Evolutionary conservation across 2,797 vertebrate species (phyloP).

Genomic region (Anisognathus igniventris): DNA sequence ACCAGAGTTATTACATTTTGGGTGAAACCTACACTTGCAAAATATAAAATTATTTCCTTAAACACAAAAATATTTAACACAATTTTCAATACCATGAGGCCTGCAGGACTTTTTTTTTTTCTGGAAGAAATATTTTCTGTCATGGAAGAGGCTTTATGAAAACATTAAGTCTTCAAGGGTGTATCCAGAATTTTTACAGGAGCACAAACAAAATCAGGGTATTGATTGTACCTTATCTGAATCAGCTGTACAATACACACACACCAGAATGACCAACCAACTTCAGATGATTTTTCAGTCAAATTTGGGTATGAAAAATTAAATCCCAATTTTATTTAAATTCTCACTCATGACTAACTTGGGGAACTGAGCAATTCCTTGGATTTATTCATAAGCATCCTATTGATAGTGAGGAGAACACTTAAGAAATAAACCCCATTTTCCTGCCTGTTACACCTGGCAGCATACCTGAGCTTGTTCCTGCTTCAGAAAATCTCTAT

Average conservation of each 20-base stretch:
- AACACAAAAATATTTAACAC: neutral
- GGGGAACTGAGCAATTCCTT: neutral
- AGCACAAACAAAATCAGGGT: neutral
- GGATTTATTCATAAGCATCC: neutral
- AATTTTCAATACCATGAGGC: neutral
- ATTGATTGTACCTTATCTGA: neutral
- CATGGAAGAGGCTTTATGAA: too few relatives aligned
- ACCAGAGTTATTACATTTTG: neutral
- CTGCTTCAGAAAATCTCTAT: conserved; percentile 82
- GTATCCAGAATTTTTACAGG: neutral
- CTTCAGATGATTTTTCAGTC: neutral
- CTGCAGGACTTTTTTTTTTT: neutral
- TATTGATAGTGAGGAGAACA: neutral
- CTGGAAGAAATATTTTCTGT: neutral
- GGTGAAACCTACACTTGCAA: neutral
- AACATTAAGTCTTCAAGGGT: neutral
- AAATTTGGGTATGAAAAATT: neutral
- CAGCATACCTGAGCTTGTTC: conserved; percentile 85
- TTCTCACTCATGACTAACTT: neutral
- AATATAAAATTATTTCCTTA: neutral
- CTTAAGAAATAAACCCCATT: neutral
- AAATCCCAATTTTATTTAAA: neutral
- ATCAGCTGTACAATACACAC: neutral
- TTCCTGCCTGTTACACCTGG: neutral
- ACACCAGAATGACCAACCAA: neutral